Conservation (phyloP, 2,113 vertebrate species). For the Lagopus leucura region DNA sequence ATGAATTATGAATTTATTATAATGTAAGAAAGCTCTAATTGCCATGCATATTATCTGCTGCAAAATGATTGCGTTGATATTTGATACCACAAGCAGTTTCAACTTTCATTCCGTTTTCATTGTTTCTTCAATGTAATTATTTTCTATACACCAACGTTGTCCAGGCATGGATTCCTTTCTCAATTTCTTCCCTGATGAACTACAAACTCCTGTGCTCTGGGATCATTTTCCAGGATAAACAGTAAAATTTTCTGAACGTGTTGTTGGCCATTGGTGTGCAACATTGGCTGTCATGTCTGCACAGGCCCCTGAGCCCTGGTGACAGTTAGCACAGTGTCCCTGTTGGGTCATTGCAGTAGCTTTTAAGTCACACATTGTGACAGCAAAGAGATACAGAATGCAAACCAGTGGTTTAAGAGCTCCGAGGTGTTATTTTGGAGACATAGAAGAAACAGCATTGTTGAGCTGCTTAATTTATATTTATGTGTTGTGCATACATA, state of each 20-base stretch:
- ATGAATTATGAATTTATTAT: slow-evolving; percentile 64
- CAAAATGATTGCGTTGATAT: slow-evolving; percentile 44
- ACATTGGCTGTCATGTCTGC: not conserved
- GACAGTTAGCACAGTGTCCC: not conserved
- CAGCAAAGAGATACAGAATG: not conserved
- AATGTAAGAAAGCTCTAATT: slow-evolving; percentile 62
- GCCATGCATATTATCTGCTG: slow-evolving; percentile 30
- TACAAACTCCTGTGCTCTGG: not conserved
- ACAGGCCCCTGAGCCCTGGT: not conserved
- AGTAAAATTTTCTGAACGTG: not conserved
- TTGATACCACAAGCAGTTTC: not conserved
- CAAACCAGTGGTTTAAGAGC: not conserved
- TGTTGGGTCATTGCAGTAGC: not conserved
- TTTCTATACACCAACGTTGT: not conserved
- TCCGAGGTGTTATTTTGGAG: not conserved
- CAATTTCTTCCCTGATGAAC: not conserved
- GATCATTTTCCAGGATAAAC: slow-evolving; percentile 2
- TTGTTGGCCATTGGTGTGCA: not conserved
- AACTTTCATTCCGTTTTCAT: slow-evolving; percentile 1
- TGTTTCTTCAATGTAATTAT: slow-evolving; percentile 24
- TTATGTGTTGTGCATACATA: not conserved
- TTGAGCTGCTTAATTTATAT: not conserved
- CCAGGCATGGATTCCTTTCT: not conserved
- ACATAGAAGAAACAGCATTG: not conserved
- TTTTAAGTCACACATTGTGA: not conserved